A percentile compares a stretch with the other conserved stretches of the same genome.
These are phyloP conservation scores for Sussaba pulchella DNA, from an alignment of 2,888 invertebrate genomes.

Conservation along the genomic window DNA sequence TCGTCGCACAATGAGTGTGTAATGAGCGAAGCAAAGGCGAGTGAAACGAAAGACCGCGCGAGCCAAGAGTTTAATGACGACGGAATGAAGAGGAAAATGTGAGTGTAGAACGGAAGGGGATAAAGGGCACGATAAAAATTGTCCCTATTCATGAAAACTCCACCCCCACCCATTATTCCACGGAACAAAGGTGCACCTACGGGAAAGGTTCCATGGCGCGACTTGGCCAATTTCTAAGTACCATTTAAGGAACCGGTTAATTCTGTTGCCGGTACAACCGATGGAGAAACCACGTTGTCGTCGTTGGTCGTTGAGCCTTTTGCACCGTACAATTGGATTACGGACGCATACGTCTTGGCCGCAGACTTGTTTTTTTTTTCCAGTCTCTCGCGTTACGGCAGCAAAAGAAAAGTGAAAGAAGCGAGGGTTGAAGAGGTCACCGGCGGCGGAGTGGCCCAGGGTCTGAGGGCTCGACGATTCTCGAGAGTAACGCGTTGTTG, in stretches of 20 bases:
- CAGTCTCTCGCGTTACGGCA: slow-evolving; percentile 53
- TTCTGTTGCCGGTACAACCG: slow-evolving; percentile 38
- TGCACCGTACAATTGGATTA: background rate
- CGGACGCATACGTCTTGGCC: slow-evolving; percentile 47
- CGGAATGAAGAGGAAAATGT: slow-evolving; percentile 12
- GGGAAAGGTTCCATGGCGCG: slow-evolving; percentile 47
- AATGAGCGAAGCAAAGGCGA: background rate
- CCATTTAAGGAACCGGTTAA: slow-evolving; percentile 38
- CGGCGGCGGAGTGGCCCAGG: slow-evolving; percentile 62
- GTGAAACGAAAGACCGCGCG: slow-evolving; percentile 57
- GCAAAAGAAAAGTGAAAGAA: slow-evolving; percentile 39
- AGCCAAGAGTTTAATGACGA: slow-evolving; percentile 35
- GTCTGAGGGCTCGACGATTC: slow-evolving; percentile 60
- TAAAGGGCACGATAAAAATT: slow-evolving; percentile 46
- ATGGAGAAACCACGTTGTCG: background rate
- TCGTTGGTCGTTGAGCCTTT: slow-evolving; percentile 8
- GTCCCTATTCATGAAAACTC: slow-evolving; percentile 64
- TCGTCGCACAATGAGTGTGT: too few relatives aligned
- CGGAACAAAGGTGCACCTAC: slow-evolving; percentile 60
- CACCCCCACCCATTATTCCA: slow-evolving; percentile 61
- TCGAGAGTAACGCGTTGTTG: slow-evolving; percentile 63
- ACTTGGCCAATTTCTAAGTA: slow-evolving; percentile 63
- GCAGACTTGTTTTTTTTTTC: slow-evolving; percentile 75
- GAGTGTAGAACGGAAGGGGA: slow-evolving; percentile 3
- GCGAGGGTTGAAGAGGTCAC: slow-evolving; percentile 64